Evolutionary conservation across 2,113 vertebrate genomes (phyloP).

Genomic region (Phodopus roborovskii): DNA sequence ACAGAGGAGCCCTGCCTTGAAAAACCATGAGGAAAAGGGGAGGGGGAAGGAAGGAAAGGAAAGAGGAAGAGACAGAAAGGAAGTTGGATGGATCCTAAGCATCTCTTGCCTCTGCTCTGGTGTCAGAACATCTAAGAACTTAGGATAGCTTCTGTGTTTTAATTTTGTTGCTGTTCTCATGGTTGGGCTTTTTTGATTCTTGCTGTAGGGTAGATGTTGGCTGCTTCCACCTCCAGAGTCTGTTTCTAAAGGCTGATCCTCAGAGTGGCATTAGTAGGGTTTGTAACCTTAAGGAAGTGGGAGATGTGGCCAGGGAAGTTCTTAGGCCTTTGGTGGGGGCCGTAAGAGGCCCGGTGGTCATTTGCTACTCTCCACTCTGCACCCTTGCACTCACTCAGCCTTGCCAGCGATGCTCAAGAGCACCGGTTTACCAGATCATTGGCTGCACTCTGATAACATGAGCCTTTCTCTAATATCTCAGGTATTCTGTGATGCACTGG

Average conservation of each 20-base stretch:
- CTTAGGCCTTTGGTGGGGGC: neutral
- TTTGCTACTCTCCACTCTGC: too few relatives aligned
- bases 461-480: neutral
- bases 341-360: neutral
- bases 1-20: neutral
- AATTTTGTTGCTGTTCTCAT: neutral
- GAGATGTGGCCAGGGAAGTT: neutral
- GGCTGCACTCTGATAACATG: neutral
- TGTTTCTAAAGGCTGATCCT: neutral
- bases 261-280: neutral
- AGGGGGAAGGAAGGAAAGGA: neutral
- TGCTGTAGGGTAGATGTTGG: neutral
- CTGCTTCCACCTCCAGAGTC: neutral
- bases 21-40: neutral
- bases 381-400: neutral
- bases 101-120: neutral
- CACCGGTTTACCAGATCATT: neutral
- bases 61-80: neutral
- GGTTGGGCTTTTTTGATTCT: neutral
- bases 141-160: neutral
- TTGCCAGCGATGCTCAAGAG: neutral
- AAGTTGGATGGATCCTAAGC: neutral
- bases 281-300: neutral
- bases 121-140: neutral
- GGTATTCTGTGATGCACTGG: neutral